Conservation (phyloP, 2,113 vertebrate genomes). For the Coracopsis vasa region DNA sequence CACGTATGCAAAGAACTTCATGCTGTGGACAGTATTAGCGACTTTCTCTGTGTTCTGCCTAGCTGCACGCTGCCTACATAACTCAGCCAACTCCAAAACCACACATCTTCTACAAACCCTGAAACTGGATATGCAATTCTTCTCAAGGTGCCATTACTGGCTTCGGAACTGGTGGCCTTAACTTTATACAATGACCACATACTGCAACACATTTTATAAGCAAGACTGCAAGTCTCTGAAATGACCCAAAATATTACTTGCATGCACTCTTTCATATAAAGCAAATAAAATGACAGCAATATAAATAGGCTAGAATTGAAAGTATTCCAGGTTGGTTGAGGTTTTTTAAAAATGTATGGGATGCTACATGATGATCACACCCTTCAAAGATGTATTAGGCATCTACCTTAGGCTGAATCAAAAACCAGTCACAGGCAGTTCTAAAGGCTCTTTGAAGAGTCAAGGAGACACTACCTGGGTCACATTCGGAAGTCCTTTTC, state of each 20-base stretch:
- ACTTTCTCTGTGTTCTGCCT: background rate
- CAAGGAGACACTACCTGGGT: background rate
- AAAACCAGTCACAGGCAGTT: background rate
- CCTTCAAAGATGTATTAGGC: background rate
- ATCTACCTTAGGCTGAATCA: background rate
- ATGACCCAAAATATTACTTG: background rate
- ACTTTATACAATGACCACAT: background rate
- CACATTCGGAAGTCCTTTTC: background rate
- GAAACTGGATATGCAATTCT: background rate
- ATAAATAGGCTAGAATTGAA: background rate
- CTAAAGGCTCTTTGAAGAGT: background rate
- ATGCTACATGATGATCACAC: background rate
- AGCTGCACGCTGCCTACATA: background rate
- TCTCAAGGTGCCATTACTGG: background rate
- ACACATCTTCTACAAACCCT: background rate
- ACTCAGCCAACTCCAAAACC: background rate
- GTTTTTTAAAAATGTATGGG: background rate
- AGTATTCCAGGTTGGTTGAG: background rate
- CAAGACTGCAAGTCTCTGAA: background rate
- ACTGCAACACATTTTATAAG: background rate
- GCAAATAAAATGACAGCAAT: background rate
- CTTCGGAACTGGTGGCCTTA: background rate
- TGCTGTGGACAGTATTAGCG: background rate
- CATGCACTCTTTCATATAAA: background rate
- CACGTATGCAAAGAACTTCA: background rate